These are phyloP conservation scores for Berghia stephanieae DNA, from an alignment of 1,140 invertebrate genomes.

Conservation along the genomic window DNA sequence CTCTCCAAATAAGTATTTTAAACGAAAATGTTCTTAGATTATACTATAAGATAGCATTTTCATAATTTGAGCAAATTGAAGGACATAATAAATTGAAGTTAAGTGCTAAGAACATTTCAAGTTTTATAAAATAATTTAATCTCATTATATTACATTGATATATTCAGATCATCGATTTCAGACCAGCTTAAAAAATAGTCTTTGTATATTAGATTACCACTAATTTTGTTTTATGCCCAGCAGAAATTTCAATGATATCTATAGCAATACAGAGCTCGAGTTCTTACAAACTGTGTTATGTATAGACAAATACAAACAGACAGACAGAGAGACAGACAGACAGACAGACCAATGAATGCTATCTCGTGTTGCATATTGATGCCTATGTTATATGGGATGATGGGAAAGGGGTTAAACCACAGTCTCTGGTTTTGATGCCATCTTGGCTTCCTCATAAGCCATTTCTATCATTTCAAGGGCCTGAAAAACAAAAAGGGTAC, in stretches of 20 bases:
- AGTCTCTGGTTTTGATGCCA: constrained; percentile 78
- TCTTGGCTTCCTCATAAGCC: constrained; percentile 78
- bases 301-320: constrained; percentile 15
- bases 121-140: neutral
- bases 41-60: no score
- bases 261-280: no score
- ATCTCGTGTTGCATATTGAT: no score
- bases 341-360: neutral
- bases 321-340: constrained; percentile 10
- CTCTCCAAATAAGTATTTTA: no score
- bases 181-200: neutral
- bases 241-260: no score
- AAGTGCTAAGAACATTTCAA: no score
- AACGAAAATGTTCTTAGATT: no score
- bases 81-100: no score
- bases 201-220: constrained; percentile 15
- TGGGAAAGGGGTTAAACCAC: constrained; percentile 46
- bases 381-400: no score
- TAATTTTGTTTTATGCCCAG: no score
- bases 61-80: no score
- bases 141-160: neutral
- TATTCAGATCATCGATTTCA: neutral
- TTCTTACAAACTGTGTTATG: neutral
- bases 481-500: constrained; percentile 72
- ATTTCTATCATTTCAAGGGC: constrained; percentile 93